Percentiles rank a stretch among this genome's conserved stretches.
phyloP scores from a whole-genome alignment of 2,888 invertebrate genomes.

The Portevinia maculata region DNA sequence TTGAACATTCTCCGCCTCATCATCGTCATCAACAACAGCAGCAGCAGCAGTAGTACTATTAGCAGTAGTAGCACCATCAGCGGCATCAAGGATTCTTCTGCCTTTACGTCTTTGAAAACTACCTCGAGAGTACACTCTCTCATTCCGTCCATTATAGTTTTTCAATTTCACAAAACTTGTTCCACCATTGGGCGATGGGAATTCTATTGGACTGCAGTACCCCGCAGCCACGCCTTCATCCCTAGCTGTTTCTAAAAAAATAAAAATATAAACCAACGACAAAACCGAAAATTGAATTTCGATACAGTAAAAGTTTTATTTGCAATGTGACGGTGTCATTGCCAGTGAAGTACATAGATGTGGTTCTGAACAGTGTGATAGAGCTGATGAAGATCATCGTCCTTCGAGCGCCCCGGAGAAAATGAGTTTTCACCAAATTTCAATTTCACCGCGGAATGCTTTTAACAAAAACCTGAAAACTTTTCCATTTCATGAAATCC shows the following conservation, averaged over 20 bases:
- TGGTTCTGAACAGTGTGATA: slow-evolving; percentile 43
- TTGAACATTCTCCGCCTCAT: slow-evolving; percentile 35
- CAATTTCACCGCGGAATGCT: slow-evolving; percentile 74
- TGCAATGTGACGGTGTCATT: slow-evolving; percentile 69
- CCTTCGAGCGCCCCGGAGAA: slow-evolving; percentile 23
- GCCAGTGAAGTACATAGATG: slow-evolving; percentile 30
- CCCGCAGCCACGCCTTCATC: background rate
- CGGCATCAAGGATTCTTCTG: background rate
- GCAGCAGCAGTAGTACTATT: no score
- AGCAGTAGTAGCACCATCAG: no score
- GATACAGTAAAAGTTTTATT: slow-evolving; percentile 71
- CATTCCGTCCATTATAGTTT: slow-evolving; percentile 70
- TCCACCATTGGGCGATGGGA: slow-evolving; percentile 41
- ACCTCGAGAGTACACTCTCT: slow-evolving; percentile 4
- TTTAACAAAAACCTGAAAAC: slow-evolving; percentile 66
- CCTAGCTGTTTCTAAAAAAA: slow-evolving; percentile 18
- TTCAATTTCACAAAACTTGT: slow-evolving; percentile 66
- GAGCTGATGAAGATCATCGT: slow-evolving; percentile 54
- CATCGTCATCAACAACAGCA: slow-evolving; percentile 19
- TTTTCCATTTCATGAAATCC: slow-evolving; percentile 48
- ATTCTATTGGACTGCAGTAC: slow-evolving; percentile 5
- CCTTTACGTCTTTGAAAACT: background rate
- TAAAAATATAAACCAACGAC: slow-evolving; percentile 18
- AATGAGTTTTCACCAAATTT: slow-evolving; percentile 70
- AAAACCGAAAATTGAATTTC: slow-evolving; percentile 72